Evolutionary conservation across 2,888 invertebrate species (phyloP), one percentile per base, ranked within the genome.

Genomic region (Mayetiola destructor): DNA sequence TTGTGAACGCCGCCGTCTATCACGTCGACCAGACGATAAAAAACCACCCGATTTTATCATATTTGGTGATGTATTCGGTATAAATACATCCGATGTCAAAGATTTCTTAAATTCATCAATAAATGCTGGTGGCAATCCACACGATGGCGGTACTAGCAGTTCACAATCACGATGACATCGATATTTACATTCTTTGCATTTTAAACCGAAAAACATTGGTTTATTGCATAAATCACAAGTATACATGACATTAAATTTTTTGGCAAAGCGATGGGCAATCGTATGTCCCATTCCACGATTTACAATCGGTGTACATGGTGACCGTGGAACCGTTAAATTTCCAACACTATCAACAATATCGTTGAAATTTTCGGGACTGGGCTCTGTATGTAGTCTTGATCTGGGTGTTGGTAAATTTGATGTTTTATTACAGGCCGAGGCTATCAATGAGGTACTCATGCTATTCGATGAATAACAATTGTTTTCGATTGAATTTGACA

Each of bases 131-230:
- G 92, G 90, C 62, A 94, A 74, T 29, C 90, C 91, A 73, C 96
- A 96, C 36, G 91, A 89, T 0, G 92, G 89, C 62, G 93, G 88
- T 62, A 92, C 94, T 76, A 88, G 89, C 55, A 83, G 80, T 66
- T 89, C 90, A 68, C 94, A 95, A 66, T 92, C 91, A 64, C 79
- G 80, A 72, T 72, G 73, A 60, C 73, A 73, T 35, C 69, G 88
- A 68, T 89, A 93, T 77, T 92, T 94, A 80, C 94, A 95, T 73
- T 93, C 92, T 70, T 86, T 92, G 73, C 94, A 95, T 73, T 88
- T 92, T 63, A 89, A 78, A 9, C 85, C 86, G 69, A 88, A 84
- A 64, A 88, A 82, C 81, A 90, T 87, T 71, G 87, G 88, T 67
- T 88, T 88, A 65, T 85, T 84, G 73, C 94, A 94, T 68, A 85